Evolutionary conservation across 2,888 invertebrate species (phyloP), one percentile per base, ranked within the genome.

Genomic region (Geotrupes spiniger): DNA sequence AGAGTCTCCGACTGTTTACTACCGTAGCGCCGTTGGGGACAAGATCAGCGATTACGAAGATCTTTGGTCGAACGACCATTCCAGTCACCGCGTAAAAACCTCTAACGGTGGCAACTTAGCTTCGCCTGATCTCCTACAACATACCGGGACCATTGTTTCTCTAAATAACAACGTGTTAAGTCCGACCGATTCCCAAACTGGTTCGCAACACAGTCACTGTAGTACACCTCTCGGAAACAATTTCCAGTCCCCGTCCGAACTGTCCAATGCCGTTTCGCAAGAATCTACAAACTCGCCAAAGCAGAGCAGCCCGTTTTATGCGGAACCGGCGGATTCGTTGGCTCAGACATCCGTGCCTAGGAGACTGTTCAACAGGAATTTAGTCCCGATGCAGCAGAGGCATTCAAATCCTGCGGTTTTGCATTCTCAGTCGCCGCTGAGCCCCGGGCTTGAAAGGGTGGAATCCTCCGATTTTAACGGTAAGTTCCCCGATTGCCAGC

Each of bases 31-130:
- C 1, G 78, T 94, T 25, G 87, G 89, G 53, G 95, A 95, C 68
- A 94, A 94, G 76, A 86, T 90, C 36, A 93, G 93, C 62, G 95
- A 95, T 73, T 95, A 95, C 68, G 95, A 95, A 75, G 95, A 95
- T 69, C 86, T 95, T 60, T 95, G 95, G 94, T 65, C 67, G 11
- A 69, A 64, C 45, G 83, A 87, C 53, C 82, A 84, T n/a, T 60
- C 54, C 33, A 62, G 56, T 8, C 65, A 61, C 40, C 52, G 56
- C 26, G 63, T 56, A 27, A 57, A 59, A 6, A 59, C 56, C 28
- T 52, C 56, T 36, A 21, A 21, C 6, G 21, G 21, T 4, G 21
- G 21, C 6, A 21, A 21, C 6, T 27, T 43, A 10, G 63, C 68
- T 2, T 71, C 71, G 1, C 72, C 72, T 6, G 72, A 72, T 58